A percentile compares a stretch with the other conserved stretches of the same genome.
These are phyloP conservation scores for Trachelus troglodyta DNA, from an alignment of 2,888 invertebrate species.

Conservation along the genomic window DNA sequence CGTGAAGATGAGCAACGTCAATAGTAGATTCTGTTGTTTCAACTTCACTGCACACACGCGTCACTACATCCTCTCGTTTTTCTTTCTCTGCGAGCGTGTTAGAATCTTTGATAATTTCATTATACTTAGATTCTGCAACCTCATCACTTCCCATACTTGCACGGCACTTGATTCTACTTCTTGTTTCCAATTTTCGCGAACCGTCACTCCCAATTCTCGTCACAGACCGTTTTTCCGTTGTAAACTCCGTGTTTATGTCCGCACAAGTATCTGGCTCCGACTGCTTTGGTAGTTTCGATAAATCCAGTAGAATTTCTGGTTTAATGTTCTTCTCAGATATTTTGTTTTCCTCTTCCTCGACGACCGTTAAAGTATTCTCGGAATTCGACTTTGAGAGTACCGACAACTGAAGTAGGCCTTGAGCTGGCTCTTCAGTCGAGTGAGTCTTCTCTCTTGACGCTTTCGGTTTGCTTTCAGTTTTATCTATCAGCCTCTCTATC, in stretches of 20 bases:
- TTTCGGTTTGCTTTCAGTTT: conserved; percentile 7
- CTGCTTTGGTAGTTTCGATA: conserved; percentile 53
- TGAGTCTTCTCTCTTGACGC: conserved; percentile 17
- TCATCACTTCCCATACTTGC: background rate
- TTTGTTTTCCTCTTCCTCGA: conserved; percentile 37
- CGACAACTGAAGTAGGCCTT: conserved; percentile 15
- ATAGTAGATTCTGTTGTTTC: background rate
- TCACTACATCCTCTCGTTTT: background rate
- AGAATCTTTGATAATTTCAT: background rate
- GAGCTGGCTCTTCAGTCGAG: conserved; percentile 15
- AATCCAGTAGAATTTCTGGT: conserved; percentile 64
- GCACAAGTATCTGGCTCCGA: background rate
- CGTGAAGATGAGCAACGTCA: background rate
- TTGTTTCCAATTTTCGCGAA: conserved; percentile 26
- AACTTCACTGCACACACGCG: background rate
- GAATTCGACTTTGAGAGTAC: conserved; percentile 46
- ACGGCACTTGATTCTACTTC: background rate
- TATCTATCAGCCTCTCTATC: conserved; percentile 51
- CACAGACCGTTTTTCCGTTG: conserved; percentile 29
- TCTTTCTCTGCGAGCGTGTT: background rate
- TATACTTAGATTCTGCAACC: background rate
- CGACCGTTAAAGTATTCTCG: conserved; percentile 40
- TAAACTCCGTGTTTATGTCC: background rate
- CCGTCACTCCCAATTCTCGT: conserved; percentile 42
- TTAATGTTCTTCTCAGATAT: conserved; percentile 64